phyloP scores from a whole-genome alignment of 2,888 invertebrate genomes.

The Drosophila falleni region DNA sequence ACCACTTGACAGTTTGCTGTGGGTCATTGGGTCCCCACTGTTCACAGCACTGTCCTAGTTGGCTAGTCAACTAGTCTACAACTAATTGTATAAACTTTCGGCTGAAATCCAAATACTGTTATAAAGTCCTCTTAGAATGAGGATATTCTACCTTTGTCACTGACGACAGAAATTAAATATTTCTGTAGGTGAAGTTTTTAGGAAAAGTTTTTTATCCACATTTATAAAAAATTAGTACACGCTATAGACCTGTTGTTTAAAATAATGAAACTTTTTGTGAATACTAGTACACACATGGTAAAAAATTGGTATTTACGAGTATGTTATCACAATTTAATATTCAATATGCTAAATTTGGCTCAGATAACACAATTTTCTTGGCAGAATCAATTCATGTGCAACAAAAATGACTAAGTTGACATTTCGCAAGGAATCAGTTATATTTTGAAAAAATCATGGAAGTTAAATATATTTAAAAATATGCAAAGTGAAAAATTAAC shows the following conservation, averaged over 20 bases:
- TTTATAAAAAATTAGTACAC: background rate
- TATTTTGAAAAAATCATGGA: no score
- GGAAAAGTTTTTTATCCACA: background rate
- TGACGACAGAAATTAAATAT: background rate
- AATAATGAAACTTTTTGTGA: background rate
- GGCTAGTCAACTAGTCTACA: background rate
- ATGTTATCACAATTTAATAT: background rate
- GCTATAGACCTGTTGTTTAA: background rate
- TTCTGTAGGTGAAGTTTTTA: background rate
- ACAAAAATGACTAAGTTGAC: no score
- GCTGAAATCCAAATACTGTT: conserved; percentile 9
- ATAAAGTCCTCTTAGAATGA: conserved; percentile 1
- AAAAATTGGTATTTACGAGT: background rate
- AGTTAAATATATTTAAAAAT: no score
- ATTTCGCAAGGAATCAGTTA: no score
- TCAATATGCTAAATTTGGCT: background rate
- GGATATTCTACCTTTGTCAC: conserved; percentile 3
- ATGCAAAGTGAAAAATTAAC: no score
- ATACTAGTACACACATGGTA: background rate
- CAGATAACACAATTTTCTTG: background rate
- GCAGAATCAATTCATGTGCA: background rate
- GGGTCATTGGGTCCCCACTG: conserved; percentile 13
- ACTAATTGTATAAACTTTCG: conserved; percentile 12
- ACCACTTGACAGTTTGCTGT: conserved; percentile 41
- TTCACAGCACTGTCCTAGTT: conserved; percentile 24